These are phyloP conservation scores for Scomberomorus guttatus DNA, from an alignment of 2,797 vertebrate genomes.

Conservation along the genomic window DNA sequence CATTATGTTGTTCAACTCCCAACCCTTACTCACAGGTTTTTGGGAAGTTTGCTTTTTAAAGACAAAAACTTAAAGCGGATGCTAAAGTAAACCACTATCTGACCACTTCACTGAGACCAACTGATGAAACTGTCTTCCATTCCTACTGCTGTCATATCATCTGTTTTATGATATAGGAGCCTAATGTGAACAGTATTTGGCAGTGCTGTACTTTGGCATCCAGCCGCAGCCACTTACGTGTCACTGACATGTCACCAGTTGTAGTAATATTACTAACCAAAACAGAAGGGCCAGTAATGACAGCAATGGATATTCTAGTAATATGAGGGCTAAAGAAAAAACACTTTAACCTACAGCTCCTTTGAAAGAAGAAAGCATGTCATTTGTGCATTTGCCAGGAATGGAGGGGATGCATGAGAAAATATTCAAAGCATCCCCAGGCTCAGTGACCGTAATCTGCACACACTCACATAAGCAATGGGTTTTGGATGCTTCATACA, in stretches of 20 bases:
- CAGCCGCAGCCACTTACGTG: not conserved
- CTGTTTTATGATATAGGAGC: not conserved
- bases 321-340: conserved; percentile 27
- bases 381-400: conserved; percentile 38
- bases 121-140: not conserved
- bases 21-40: too few species aligned
- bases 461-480: not conserved
- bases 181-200: not conserved
- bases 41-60: too few species aligned
- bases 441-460: conserved; percentile 32
- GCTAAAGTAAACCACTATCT: too few species aligned
- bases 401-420: conserved; percentile 17
- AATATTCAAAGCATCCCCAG: conserved; percentile 47
- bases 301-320: not conserved
- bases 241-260: conserved; percentile 32
- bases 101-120: too few species aligned
- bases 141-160: too few species aligned
- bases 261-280: conserved; percentile 6
- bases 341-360: conserved; percentile 6
- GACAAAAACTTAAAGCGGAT: too few species aligned
- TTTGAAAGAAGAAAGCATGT: conserved; percentile 20
- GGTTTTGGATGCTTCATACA: not conserved
- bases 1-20: too few species aligned
- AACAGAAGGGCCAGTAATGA: conserved; percentile 39
- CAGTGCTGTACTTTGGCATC: not conserved